Evolutionary conservation across 2,888 invertebrate genomes (phyloP).

Genomic region (Ennomos fuscantarius): DNA sequence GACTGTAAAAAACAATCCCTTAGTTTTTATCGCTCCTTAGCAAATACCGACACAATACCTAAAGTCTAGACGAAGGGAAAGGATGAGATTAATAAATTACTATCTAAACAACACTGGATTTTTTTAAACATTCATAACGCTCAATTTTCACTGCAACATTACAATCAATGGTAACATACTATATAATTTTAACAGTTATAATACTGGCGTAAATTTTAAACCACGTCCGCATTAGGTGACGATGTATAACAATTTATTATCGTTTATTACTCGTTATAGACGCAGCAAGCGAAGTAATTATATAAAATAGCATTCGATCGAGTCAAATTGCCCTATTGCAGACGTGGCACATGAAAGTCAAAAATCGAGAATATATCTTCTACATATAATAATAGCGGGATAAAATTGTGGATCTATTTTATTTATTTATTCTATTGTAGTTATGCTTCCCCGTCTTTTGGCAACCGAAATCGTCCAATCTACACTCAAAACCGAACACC

Average conservation of each 20-base stretch:
- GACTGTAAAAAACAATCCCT: constrained; percentile 11
- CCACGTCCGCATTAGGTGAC: constrained; percentile 40
- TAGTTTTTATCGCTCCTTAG: constrained; percentile 25
- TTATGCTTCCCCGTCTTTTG: constrained; percentile 79
- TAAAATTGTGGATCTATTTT: constrained; percentile 57
- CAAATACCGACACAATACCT: constrained; percentile 51
- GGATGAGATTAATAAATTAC: constrained; percentile 57
- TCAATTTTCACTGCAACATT: constrained; percentile 52
- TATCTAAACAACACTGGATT: constrained; percentile 60
- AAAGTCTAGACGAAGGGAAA: constrained; percentile 63
- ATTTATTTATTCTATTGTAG: constrained; percentile 51
- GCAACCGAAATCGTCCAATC: constrained; percentile 77
- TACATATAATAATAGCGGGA: constrained; percentile 53
- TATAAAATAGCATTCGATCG: background rate
- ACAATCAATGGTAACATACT: constrained; percentile 57
- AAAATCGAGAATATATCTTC: constrained; percentile 63
- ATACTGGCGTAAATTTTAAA: constrained; percentile 65
- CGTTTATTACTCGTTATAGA: too few relatives aligned
- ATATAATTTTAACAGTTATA: constrained; percentile 61
- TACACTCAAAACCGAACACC: constrained; percentile 74
- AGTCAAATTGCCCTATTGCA: constrained; percentile 25
- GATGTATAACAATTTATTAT: constrained; percentile 1
- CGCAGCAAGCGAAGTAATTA: too few relatives aligned
- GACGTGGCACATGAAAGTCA: constrained; percentile 40
- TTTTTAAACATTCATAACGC: constrained; percentile 59